Percentiles rank a stretch among this genome's conserved stretches.
Evolutionary conservation across 2,113 vertebrate species (phyloP).

Genomic region (Nannospalax galili): DNA sequence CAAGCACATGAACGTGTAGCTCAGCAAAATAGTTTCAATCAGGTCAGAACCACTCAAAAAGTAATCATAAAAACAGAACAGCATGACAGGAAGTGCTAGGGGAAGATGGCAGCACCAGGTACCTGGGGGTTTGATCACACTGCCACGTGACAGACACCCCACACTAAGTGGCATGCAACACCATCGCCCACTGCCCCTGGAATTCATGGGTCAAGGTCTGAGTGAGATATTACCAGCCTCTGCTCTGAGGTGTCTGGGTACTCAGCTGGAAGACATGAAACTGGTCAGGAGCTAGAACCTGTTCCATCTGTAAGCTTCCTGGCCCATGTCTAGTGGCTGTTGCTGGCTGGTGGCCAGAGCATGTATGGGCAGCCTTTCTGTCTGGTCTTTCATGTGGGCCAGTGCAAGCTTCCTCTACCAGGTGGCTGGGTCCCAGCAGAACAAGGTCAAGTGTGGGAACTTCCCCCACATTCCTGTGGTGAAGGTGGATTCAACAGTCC

Average conservation of each 20-base stretch:
- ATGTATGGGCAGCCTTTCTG: neutral
- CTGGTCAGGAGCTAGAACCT: neutral
- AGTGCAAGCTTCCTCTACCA: neutral
- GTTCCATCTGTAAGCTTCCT: neutral
- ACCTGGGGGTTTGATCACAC: fast-evolving
- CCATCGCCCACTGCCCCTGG: neutral
- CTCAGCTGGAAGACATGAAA: neutral
- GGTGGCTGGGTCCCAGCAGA: neutral
- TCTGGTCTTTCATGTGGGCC: neutral
- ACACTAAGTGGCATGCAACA: fast-evolving
- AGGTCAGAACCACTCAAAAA: neutral
- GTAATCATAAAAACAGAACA: no score
- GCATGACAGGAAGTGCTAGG: fast-evolving
- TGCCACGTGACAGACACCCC: neutral
- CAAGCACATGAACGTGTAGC: fast-evolving
- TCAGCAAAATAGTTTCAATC: neutral
- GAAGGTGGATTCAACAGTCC: neutral
- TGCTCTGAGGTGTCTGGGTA: neutral
- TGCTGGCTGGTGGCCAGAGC: neutral
- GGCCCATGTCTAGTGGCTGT: neutral
- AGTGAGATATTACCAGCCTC: neutral
- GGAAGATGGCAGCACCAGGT: fast-evolving
- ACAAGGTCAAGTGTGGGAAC: neutral
- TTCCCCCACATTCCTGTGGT: neutral
- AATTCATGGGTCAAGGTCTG: neutral